These are phyloP conservation scores for Julus scanicus DNA, from an alignment of 2,888 invertebrate species.

Conservation along the genomic window DNA sequence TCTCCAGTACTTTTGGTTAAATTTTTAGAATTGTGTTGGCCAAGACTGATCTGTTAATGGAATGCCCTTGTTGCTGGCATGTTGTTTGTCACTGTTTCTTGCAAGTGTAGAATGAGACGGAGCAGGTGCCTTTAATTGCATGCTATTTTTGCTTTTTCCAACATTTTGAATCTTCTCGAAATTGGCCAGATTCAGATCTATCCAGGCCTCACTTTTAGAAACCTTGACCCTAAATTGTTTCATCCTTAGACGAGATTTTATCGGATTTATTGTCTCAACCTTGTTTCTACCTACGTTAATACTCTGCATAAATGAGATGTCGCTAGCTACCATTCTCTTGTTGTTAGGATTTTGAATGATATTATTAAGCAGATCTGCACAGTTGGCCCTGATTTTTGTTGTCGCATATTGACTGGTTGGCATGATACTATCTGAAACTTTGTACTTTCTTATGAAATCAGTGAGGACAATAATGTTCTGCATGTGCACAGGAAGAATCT, in stretches of 20 bases:
- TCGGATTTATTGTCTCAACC: conserved; percentile 30
- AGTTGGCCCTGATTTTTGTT: neutral
- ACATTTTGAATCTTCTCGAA: conserved; percentile 9
- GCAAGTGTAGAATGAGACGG: neutral
- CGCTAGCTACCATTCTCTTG: neutral
- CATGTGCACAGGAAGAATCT: too few relatives aligned
- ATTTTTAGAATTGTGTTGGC: neutral
- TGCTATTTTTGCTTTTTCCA: conserved; percentile 14
- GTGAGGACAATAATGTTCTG: too few relatives aligned
- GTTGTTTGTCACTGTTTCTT: conserved; percentile 13
- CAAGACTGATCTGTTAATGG: neutral
- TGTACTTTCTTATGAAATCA: too few relatives aligned
- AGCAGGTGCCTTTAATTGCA: conserved; percentile 14
- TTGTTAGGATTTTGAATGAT: conserved; percentile 1
- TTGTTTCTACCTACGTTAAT: conserved; percentile 32
- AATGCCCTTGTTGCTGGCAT: neutral
- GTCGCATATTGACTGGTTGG: neutral
- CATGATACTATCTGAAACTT: too few relatives aligned
- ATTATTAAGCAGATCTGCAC: neutral
- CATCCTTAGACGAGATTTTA: conserved; percentile 36
- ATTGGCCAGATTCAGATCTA: conserved; percentile 18
- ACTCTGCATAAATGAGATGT: neutral
- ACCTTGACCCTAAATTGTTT: conserved; percentile 39
- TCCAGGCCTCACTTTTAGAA: neutral
- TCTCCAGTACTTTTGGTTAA: too few relatives aligned